These are phyloP conservation scores for Monomorium pharaonis DNA, from an alignment of 1,140 invertebrate genomes.

Conservation along the genomic window DNA sequence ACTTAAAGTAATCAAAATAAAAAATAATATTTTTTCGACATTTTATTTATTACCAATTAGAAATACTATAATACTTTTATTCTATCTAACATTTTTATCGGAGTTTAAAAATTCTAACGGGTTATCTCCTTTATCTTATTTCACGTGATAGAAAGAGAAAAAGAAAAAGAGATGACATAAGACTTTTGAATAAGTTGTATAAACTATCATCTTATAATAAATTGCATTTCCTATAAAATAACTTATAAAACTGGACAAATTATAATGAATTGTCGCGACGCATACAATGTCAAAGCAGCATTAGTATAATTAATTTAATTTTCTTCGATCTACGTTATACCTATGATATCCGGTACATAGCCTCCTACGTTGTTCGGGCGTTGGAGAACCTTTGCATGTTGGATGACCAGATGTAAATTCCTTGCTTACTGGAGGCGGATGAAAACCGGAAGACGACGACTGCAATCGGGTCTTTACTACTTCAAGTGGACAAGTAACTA, in stretches of 20 bases:
- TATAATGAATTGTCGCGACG: neutral
- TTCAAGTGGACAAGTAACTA: conserved; percentile 98
- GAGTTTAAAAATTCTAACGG: no score
- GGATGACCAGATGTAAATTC: conserved; percentile 83
- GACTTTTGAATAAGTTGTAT: neutral
- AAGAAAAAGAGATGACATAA: neutral
- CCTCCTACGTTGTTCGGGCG: conserved; percentile 83
- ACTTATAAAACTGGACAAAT: neutral
- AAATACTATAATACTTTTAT: no score
- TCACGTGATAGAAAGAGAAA: neutral
- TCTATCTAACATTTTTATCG: no score
- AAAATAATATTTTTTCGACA: no score
- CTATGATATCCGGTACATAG: conserved; percentile 83
- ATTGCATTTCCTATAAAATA: neutral
- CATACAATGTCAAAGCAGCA: neutral
- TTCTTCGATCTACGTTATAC: conserved; percentile 68
- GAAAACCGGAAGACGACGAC: conserved; percentile 92
- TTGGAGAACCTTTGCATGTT: conserved; percentile 84
- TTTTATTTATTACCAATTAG: no score
- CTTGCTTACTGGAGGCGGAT: conserved; percentile 81
- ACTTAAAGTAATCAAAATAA: no score
- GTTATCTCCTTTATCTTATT: no score
- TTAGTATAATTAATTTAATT: neutral
- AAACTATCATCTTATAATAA: neutral
- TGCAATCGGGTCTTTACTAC: conserved; percentile 99